Evolutionary conservation across 2,113 vertebrate genomes (phyloP).

Genomic region (Paracanthobrama guichenoti): DNA sequence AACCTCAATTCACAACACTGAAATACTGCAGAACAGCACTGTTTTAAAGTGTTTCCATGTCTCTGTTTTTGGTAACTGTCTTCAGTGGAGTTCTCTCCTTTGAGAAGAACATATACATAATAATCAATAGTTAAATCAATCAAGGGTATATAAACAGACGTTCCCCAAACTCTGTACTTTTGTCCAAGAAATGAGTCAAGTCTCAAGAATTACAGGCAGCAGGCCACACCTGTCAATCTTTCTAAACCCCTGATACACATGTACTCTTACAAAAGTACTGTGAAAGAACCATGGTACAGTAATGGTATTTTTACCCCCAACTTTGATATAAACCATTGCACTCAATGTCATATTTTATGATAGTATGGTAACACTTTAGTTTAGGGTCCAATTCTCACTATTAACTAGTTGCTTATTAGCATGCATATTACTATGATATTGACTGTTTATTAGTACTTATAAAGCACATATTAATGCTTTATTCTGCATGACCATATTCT

Average conservation of each 20-base stretch:
- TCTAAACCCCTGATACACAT: background rate
- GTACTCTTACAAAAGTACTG: background rate
- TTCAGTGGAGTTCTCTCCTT: background rate
- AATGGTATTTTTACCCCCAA: background rate
- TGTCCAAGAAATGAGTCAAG: background rate
- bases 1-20: conserved; percentile 1
- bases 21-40: background rate
- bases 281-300: too few relatives aligned
- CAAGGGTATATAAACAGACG: background rate
- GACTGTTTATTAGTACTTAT: too few relatives aligned
- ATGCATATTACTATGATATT: too few relatives aligned
- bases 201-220: background rate
- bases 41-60: background rate
- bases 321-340: background rate
- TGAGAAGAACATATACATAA: background rate
- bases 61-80: conserved; percentile 14
- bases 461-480: too few relatives aligned
- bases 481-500: too few relatives aligned
- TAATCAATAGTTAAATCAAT: conserved; percentile 33
- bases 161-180: background rate
- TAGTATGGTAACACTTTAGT: too few relatives aligned
- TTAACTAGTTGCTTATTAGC: too few relatives aligned
- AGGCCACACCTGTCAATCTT: conserved; percentile 5
- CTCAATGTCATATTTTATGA: background rate
- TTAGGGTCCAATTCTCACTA: too few relatives aligned